phyloP scores from a whole-genome alignment of 1,140 invertebrate species.

The Papilio machaon region DNA sequence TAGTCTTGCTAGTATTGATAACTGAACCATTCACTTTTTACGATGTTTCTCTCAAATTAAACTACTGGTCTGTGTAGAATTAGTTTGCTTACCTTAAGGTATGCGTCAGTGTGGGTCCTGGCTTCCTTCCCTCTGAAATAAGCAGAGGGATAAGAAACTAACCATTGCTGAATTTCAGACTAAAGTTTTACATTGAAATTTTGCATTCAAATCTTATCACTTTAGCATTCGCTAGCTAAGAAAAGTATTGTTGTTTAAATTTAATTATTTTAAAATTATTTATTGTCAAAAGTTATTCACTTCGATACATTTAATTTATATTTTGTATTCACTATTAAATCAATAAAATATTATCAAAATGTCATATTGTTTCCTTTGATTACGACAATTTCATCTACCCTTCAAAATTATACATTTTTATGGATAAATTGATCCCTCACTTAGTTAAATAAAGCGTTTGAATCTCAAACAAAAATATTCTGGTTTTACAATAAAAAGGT shows the following conservation, averaged over 20 bases:
- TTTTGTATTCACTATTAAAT: slow-evolving; percentile 63
- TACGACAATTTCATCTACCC: neutral
- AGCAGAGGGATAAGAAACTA: slow-evolving; percentile 78
- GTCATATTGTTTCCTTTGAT: neutral
- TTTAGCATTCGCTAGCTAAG: slow-evolving; percentile 43
- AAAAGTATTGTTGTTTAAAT: slow-evolving; percentile 42
- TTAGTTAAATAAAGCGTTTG: no score
- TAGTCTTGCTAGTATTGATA: slow-evolving; percentile 24
- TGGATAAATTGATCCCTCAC: neutral
- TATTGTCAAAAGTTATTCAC: slow-evolving; percentile 43
- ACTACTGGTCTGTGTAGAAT: slow-evolving; percentile 40
- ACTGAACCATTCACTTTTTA: slow-evolving; percentile 26
- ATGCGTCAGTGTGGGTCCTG: slow-evolving; percentile 53
- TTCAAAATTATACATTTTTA: neutral
- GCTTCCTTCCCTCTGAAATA: slow-evolving; percentile 75
- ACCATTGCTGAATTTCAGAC: slow-evolving; percentile 47
- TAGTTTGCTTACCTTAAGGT: slow-evolving; percentile 48
- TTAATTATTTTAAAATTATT: slow-evolving; percentile 40
- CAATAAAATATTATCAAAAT: slow-evolving; percentile 30
- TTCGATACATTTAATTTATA: slow-evolving; percentile 66
- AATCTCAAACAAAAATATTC: no score
- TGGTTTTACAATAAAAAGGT: no score
- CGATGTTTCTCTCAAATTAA: slow-evolving; percentile 31
- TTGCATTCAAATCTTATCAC: slow-evolving; percentile 38
- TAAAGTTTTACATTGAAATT: slow-evolving; percentile 35